These are phyloP conservation scores for Microcebus tavaratra DNA, from an alignment of 2,113 vertebrate genomes.

Conservation along the genomic window DNA sequence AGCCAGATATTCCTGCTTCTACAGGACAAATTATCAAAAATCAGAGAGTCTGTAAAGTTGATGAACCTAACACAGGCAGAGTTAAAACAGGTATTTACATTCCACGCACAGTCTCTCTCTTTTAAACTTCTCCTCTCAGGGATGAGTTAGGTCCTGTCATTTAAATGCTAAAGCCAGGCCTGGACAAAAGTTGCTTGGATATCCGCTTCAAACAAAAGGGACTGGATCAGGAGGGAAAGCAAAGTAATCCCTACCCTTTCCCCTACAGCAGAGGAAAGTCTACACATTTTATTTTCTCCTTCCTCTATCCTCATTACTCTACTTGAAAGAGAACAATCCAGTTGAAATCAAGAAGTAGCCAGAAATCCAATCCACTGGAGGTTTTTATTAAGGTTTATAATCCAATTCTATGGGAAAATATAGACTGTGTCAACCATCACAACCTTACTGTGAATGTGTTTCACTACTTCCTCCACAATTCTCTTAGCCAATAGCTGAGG, in stretches of 20 bases:
- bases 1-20: background rate
- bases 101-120: background rate
- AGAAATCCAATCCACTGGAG: background rate
- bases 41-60: background rate
- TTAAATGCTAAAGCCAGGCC: background rate
- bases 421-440: background rate
- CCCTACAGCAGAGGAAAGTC: background rate
- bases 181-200: background rate
- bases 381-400: background rate
- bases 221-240: background rate
- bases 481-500: background rate
- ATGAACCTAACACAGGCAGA: background rate
- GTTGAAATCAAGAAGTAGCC: background rate
- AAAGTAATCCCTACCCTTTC: background rate
- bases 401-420: background rate
- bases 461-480: background rate
- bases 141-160: background rate
- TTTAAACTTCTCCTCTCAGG: background rate
- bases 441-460: background rate
- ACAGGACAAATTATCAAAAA: background rate
- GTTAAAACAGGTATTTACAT: background rate
- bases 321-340: background rate
- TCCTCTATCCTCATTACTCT: background rate
- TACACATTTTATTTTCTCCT: background rate
- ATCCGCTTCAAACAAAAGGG: background rate